Evolutionary conservation across 2,888 invertebrate species (phyloP).

Genomic region (Halictus ligatus): DNA sequence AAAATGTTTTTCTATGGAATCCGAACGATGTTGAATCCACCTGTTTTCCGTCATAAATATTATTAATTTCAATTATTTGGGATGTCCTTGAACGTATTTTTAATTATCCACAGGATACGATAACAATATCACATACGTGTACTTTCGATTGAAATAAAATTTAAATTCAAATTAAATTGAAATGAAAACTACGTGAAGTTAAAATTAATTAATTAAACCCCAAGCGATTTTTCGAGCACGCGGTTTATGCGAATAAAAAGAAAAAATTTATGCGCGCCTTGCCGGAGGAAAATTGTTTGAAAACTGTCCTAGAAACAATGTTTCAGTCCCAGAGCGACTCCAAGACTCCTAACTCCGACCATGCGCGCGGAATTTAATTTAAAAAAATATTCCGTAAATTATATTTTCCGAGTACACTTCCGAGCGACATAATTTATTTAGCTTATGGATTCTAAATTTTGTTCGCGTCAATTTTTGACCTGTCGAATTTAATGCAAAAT

Average conservation of each 20-base stretch:
- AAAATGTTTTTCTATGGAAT: too few relatives aligned
- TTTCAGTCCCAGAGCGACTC: neutral
- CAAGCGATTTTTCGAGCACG: neutral
- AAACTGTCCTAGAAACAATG: neutral
- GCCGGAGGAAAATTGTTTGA: neutral
- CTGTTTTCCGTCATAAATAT: too few relatives aligned
- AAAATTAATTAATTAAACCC: neutral
- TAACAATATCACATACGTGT: too few relatives aligned
- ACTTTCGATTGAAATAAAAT: too few relatives aligned
- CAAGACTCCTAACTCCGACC: neutral
- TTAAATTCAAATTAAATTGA: too few relatives aligned
- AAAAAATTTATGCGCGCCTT: neutral
- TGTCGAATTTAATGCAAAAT: slow-evolving; percentile 46
- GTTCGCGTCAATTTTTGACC: neutral
- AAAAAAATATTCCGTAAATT: neutral
- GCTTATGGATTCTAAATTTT: neutral
- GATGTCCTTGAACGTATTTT: too few relatives aligned
- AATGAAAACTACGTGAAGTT: too few relatives aligned
- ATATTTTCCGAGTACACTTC: neutral
- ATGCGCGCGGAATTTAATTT: too few relatives aligned
- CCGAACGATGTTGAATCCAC: too few relatives aligned
- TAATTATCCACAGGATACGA: too few relatives aligned
- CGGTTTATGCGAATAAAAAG: neutral
- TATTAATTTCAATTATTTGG: too few relatives aligned
- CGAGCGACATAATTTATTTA: neutral